These are phyloP conservation scores for Lethenteron reissneri DNA, from an alignment of 2,113 vertebrate species.

Conservation along the genomic window DNA sequence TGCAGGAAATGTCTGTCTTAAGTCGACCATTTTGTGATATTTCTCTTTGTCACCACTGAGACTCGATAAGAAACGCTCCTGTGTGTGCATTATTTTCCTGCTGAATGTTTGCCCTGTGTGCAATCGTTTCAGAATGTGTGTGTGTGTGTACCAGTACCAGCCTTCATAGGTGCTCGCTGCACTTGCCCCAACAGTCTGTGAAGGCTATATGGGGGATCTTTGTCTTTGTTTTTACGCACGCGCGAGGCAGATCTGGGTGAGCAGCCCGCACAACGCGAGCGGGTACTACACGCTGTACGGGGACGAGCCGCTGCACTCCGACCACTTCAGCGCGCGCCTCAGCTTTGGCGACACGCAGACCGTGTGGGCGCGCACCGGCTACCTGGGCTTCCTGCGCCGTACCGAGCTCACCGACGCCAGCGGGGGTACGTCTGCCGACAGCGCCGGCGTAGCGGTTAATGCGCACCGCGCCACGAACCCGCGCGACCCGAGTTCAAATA, in stretches of 20 bases:
- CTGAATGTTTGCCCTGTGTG: background rate
- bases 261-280: constrained; percentile 70
- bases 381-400: constrained; percentile 77
- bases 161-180: background rate
- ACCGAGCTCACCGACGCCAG: constrained; percentile 80
- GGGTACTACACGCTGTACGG: constrained; percentile 85
- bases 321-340: constrained; percentile 70
- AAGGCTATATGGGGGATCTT: background rate
- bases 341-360: constrained; percentile 87
- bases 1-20: too few relatives aligned
- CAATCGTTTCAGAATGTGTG: background rate
- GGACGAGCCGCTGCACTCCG: constrained; percentile 64
- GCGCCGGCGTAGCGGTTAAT: too few relatives aligned
- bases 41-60: too few relatives aligned
- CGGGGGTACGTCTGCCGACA: constrained; percentile 31
- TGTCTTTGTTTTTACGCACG: background rate
- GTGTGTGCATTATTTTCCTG: too few relatives aligned
- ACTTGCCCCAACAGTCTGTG: background rate
- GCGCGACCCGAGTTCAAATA: too few relatives aligned
- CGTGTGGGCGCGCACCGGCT: constrained; percentile 69
- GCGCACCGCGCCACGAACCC: too few relatives aligned
- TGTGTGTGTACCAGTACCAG: background rate
- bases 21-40: too few relatives aligned
- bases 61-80: too few relatives aligned
- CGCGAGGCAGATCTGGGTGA: constrained; percentile 61